A percentile compares a stretch with the other conserved stretches of the same genome.
Evolutionary conservation across 1,140 invertebrate genomes (phyloP).

Genomic region (Drosophila parabipectinata): DNA sequence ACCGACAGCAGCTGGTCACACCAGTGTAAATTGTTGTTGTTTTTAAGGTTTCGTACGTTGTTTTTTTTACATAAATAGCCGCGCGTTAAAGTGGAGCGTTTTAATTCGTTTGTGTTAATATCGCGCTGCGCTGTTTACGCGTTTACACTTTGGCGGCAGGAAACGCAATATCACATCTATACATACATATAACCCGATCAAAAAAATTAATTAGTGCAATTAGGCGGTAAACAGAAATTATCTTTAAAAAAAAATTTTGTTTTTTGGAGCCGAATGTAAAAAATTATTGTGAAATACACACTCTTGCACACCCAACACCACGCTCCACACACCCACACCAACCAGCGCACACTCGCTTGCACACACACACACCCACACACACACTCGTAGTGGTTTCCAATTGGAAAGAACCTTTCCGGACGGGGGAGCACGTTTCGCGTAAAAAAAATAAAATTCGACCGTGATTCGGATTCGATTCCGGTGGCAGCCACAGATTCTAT

Average conservation of each 20-base stretch:
- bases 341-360: conserved; percentile 20
- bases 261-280: conserved; percentile 14
- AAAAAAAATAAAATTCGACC: conserved; percentile 32
- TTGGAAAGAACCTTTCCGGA: conserved; percentile 39
- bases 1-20: conserved; percentile 10
- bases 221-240: neutral
- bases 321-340: conserved; percentile 28
- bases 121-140: conserved; percentile 33
- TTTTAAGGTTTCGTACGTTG: conserved; percentile 1
- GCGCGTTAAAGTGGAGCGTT: conserved; percentile 52
- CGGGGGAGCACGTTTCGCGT: conserved; percentile 34
- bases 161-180: neutral
- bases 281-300: conserved; percentile 52
- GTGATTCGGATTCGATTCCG: conserved; percentile 25
- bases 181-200: neutral
- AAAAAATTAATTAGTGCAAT: conserved; percentile 1
- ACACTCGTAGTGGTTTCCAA: conserved; percentile 3
- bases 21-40: conserved; percentile 1
- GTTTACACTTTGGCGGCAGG: conserved; percentile 5
- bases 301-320: conserved; percentile 8
- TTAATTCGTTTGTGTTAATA: conserved; percentile 58
- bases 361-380: neutral
- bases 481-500: conserved; percentile 16
- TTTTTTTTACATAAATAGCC: conserved; percentile 49
- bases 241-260: neutral